phyloP scores from a whole-genome alignment of 2,113 vertebrate species.

The Hemiprocne comata region DNA sequence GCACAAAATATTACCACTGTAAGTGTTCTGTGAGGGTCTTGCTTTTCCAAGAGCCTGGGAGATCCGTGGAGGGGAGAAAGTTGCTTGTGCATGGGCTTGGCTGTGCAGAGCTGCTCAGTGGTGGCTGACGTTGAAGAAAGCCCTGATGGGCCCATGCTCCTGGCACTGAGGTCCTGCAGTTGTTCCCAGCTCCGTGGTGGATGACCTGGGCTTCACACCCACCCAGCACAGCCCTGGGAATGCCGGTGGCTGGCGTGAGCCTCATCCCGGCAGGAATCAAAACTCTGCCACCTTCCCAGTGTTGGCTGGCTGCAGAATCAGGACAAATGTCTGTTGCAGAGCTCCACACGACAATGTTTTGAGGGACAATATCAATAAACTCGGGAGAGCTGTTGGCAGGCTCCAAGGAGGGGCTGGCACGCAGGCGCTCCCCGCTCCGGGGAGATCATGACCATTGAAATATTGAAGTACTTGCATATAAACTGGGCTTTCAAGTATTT shows the following conservation, averaged over 20 bases:
- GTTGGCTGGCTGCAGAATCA: neutral
- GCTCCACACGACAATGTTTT: neutral
- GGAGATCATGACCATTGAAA: conserved; percentile 47
- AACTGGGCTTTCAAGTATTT: conserved; percentile 75
- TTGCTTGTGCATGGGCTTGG: neutral
- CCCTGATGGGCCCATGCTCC: accelerated
- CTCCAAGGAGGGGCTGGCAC: neutral
- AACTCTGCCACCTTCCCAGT: neutral
- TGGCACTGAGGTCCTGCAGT: accelerated
- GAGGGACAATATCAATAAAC: neutral
- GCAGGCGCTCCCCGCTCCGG: neutral
- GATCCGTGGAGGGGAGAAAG: accelerated
- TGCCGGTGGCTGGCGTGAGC: accelerated
- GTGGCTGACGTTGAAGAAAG: neutral
- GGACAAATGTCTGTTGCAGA: neutral
- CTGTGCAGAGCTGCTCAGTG: neutral
- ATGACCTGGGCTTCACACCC: too few species aligned
- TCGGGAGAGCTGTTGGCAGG: neutral
- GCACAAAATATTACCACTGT: accelerated
- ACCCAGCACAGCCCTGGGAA: neutral
- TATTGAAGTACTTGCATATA: conserved; percentile 57
- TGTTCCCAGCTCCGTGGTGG: accelerated
- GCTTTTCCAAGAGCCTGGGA: neutral
- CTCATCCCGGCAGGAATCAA: neutral
- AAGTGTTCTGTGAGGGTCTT: neutral